A percentile compares a stretch with the other conserved stretches of the same genome.
phyloP scores from a whole-genome alignment of 2,888 invertebrate genomes.

The Melinopterus prodromus region DNA sequence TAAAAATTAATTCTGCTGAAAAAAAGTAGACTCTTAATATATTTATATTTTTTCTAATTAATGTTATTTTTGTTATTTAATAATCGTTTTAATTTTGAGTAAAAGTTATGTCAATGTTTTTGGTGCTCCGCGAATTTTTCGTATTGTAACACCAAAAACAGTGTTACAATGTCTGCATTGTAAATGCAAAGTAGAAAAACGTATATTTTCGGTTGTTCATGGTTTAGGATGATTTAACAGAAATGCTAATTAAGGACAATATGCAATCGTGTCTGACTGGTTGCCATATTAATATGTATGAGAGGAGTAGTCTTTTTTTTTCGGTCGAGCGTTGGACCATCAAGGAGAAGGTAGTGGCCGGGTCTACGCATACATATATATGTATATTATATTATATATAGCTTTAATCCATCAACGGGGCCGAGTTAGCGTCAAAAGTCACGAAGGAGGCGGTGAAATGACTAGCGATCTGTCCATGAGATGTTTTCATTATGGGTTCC shows the following conservation, averaged over 20 bases:
- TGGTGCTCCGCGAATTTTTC: no score
- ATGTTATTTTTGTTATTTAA: no score
- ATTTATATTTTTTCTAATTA: no score
- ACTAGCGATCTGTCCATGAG: constrained; percentile 62
- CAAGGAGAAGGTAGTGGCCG: constrained; percentile 29
- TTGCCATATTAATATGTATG: constrained; percentile 55
- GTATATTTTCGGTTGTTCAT: no score
- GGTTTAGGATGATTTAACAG: constrained; percentile 54
- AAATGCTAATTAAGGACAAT: constrained; percentile 60
- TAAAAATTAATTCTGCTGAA: no score
- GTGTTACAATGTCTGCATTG: no score
- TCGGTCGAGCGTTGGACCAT: constrained; percentile 15
- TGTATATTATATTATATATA: constrained; percentile 32
- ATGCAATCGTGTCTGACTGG: constrained; percentile 43
- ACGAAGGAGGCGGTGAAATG: constrained; percentile 62
- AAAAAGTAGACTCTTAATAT: no score
- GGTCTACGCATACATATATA: constrained; percentile 4
- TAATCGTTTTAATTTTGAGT: no score
- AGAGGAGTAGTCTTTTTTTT: constrained; percentile 35
- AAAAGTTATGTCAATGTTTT: no score
- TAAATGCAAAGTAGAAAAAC: no score
- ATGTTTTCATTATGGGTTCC: constrained; percentile 63
- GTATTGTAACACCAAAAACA: no score
- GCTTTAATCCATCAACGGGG: constrained; percentile 58
- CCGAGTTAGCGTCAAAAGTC: constrained; percentile 61